These are phyloP conservation scores for Mycteria americana DNA, from an alignment of 2,797 vertebrate genomes.

Conservation along the genomic window DNA sequence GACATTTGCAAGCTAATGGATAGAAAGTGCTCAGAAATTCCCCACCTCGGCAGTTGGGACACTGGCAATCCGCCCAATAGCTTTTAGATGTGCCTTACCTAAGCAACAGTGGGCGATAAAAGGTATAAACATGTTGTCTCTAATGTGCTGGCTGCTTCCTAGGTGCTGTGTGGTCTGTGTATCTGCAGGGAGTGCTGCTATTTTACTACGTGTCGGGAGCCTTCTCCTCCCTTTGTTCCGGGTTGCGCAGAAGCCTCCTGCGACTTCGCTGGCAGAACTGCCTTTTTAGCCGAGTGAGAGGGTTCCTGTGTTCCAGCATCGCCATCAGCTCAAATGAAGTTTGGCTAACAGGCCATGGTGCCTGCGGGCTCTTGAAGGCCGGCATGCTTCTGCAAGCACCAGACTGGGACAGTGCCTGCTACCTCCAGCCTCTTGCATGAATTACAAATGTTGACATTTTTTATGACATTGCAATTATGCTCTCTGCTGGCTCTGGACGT, in stretches of 20 bases:
- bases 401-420: neutral
- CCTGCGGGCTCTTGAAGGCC: neutral
- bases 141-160: neutral
- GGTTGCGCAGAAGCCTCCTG: neutral
- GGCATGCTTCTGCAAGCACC: neutral
- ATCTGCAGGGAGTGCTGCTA: neutral
- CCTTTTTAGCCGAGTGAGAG: neutral
- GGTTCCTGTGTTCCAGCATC: neutral
- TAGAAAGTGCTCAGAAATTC: neutral
- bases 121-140: neutral
- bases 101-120: neutral
- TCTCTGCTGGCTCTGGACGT: neutral
- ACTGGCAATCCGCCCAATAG: neutral
- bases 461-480: neutral
- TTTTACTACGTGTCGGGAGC: neutral
- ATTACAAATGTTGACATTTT: neutral
- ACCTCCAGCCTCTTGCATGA: neutral
- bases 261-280: neutral
- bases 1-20: neutral
- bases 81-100: conserved; percentile 2
- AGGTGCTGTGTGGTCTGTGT: neutral
- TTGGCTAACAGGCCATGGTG: neutral
- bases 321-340: neutral
- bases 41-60: neutral
- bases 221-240: neutral